Conservation (phyloP, 1,140 invertebrate genomes). For the Diuraphis noxia region DNA sequence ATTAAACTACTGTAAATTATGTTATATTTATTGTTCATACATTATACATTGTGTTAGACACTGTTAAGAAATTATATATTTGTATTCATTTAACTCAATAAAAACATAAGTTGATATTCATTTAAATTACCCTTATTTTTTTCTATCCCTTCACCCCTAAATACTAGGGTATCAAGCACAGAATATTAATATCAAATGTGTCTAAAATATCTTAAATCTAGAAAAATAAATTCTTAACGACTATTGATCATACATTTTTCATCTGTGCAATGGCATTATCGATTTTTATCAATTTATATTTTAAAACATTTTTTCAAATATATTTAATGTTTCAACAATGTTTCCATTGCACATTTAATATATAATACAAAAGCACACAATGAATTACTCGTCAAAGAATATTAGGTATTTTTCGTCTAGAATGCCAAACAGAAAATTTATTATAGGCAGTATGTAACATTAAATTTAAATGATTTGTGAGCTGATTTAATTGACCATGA, state of each 20-base stretch:
- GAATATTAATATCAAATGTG: background rate
- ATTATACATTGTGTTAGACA: background rate
- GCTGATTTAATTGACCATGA: constrained; percentile 74
- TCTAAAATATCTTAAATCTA: background rate
- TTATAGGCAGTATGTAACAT: constrained; percentile 79
- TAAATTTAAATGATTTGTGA: constrained; percentile 85
- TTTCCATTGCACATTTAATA: background rate
- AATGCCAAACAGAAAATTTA: constrained; percentile 84
- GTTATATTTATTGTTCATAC: background rate
- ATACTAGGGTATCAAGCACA: background rate
- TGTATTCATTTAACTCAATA: background rate
- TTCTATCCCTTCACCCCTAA: background rate
- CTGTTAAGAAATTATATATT: background rate
- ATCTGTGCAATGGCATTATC: background rate
- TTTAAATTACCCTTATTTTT: background rate
- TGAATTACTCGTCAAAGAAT: constrained; percentile 40
- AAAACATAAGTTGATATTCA: constrained; percentile 7
- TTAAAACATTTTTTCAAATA: background rate
- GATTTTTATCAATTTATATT: background rate
- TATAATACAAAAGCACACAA: constrained; percentile 11
- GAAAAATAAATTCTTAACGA: background rate
- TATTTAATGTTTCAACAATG: background rate
- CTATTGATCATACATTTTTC: background rate
- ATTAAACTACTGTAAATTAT: background rate
- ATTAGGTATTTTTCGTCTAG: constrained; percentile 65